Conservation (phyloP, 1,140 invertebrate genomes). For the Pogonomyrmex barbatus region DNA sequence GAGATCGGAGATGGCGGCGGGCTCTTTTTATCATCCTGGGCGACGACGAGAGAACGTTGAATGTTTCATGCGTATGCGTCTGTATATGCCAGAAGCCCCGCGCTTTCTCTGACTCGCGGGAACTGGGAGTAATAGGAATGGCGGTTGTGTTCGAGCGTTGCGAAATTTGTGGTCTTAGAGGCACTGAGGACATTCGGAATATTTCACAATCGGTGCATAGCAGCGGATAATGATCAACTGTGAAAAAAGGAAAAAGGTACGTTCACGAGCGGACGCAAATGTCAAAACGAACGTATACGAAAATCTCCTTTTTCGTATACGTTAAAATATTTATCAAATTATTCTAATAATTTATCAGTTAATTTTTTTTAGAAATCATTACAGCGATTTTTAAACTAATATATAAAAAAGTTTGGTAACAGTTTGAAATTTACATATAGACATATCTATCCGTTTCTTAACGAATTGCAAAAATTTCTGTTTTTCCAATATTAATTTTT, state of each 20-base stretch:
- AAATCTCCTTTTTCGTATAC: background rate
- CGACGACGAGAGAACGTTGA: slow-evolving; percentile 29
- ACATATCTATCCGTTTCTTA: too few species aligned
- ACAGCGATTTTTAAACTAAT: background rate
- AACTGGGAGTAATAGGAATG: slow-evolving; percentile 4
- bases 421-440: background rate
- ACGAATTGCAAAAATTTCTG: too few species aligned
- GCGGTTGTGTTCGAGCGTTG: slow-evolving; percentile 31
- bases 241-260: background rate
- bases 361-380: background rate
- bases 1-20: background rate
- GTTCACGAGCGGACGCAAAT: background rate
- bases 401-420: background rate
- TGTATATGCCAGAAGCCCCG: background rate
- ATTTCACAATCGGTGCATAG: background rate
- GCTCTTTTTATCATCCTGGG: background rate
- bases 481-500: too few species aligned
- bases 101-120: slow-evolving; percentile 43
- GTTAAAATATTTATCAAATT: background rate
- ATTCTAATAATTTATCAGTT: background rate
- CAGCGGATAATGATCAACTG: background rate
- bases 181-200: background rate
- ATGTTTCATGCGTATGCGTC: background rate
- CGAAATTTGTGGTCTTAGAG: slow-evolving; percentile 32
- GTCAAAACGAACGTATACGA: background rate